phyloP scores from a whole-genome alignment of 2,797 vertebrate species.

The Pristis pectinata region DNA sequence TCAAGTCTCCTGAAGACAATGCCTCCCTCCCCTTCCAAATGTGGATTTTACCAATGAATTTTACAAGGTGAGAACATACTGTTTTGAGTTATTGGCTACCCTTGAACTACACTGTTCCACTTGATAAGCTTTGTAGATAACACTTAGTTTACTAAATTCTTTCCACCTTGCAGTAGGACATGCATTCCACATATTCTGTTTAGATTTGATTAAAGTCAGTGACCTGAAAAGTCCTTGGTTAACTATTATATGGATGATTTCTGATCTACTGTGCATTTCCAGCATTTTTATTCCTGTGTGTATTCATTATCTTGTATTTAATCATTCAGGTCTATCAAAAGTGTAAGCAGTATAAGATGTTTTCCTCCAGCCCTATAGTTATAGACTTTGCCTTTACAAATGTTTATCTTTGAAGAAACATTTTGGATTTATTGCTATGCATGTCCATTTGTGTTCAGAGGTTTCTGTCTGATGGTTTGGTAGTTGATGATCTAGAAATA shows the following conservation, averaged over 20 bases:
- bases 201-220: too few species aligned
- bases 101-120: neutral
- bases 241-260: neutral
- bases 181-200: neutral
- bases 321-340: neutral
- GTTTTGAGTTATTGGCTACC: neutral
- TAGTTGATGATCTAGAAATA: neutral
- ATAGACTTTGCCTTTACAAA: neutral
- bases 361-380: neutral
- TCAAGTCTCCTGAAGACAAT: too few species aligned
- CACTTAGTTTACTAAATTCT: neutral
- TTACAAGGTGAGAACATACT: neutral
- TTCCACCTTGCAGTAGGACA: neutral
- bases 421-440: neutral
- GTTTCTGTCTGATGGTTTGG: neutral
- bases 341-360: neutral
- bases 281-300: neutral
- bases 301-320: neutral
- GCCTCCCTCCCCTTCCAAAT: neutral
- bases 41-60: neutral
- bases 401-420: neutral
- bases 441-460: neutral
- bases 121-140: conserved; percentile 8
- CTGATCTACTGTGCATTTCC: neutral
- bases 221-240: too few species aligned